phyloP scores from a whole-genome alignment of 2,113 vertebrate genomes.

The Nymphicus hollandicus region DNA sequence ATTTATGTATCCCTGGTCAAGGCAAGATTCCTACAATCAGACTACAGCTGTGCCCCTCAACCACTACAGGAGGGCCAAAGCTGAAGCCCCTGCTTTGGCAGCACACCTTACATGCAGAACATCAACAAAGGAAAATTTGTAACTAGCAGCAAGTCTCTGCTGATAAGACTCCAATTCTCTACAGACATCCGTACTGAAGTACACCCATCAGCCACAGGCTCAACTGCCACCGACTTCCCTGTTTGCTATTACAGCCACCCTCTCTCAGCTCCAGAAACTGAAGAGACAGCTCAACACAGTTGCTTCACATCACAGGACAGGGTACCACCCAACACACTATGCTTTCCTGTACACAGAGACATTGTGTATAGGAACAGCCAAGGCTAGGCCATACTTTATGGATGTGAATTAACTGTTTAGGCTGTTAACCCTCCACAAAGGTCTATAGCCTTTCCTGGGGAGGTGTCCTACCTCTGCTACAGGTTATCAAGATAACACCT shows the following conservation, averaged over 20 bases:
- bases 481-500: not conserved
- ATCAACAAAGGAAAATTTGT: not conserved
- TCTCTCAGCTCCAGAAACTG: not conserved
- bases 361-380: fast-evolving
- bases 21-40: not conserved
- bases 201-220: not conserved
- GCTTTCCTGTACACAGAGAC: not conserved
- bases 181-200: not conserved
- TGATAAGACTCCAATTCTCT: not conserved
- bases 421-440: not conserved
- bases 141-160: not conserved
- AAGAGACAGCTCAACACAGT: not conserved
- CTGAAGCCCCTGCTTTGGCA: not conserved
- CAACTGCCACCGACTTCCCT: not conserved
- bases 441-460: not conserved
- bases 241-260: not conserved
- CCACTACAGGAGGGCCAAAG: not conserved
- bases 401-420: fast-evolving
- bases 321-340: not conserved
- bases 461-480: not conserved
- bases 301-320: not conserved
- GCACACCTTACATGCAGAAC: not conserved
- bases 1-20: not conserved
- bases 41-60: not conserved
- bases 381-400: not conserved